Conservation (phyloP, 1,140 invertebrate genomes). For the Caenorhabditis inopinata region DNA sequence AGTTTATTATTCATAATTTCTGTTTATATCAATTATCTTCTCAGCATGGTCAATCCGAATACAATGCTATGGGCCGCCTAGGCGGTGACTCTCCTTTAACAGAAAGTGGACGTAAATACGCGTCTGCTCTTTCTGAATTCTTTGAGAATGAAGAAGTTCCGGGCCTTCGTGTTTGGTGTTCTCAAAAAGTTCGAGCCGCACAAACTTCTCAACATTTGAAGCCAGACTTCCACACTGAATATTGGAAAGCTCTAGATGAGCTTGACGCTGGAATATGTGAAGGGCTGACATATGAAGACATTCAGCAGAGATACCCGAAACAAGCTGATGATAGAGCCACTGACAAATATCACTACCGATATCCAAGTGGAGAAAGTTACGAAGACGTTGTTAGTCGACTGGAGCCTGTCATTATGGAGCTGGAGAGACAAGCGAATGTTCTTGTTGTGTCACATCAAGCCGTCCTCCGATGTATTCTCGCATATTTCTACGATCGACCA, state of each 20-base stretch:
- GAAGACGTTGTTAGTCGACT: constrained; percentile 91
- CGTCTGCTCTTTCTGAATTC: constrained; percentile 78
- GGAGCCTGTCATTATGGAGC: constrained; percentile 97
- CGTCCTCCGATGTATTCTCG: constrained; percentile 89
- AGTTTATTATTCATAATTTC: constrained; percentile 61
- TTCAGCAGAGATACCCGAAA: constrained; percentile 83
- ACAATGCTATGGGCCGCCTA: constrained; percentile 88
- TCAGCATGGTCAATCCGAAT: constrained; percentile 90
- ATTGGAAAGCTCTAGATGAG: constrained; percentile 95
- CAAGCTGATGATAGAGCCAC: constrained; percentile 92
- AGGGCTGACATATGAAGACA: constrained; percentile 98
- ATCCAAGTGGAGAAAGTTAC: constrained; percentile 89
- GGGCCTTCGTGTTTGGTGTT: constrained; percentile 93
- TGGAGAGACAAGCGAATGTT: constrained; percentile 96
- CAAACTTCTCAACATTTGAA: constrained; percentile 86
- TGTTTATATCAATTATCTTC: constrained; percentile 50
- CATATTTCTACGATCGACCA: constrained; percentile 94
- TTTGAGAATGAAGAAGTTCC: constrained; percentile 71
- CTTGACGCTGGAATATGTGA: constrained; percentile 99
- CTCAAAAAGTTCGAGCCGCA: constrained; percentile 88
- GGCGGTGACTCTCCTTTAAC: constrained; percentile 92
- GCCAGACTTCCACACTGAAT: constrained; percentile 83
- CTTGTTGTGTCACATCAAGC: constrained; percentile 97
- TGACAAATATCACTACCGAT: constrained; percentile 97
- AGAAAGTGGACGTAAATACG: constrained; percentile 79